Evolutionary conservation across 2,888 invertebrate genomes (phyloP).

Genomic region (Dynastes tityus): DNA sequence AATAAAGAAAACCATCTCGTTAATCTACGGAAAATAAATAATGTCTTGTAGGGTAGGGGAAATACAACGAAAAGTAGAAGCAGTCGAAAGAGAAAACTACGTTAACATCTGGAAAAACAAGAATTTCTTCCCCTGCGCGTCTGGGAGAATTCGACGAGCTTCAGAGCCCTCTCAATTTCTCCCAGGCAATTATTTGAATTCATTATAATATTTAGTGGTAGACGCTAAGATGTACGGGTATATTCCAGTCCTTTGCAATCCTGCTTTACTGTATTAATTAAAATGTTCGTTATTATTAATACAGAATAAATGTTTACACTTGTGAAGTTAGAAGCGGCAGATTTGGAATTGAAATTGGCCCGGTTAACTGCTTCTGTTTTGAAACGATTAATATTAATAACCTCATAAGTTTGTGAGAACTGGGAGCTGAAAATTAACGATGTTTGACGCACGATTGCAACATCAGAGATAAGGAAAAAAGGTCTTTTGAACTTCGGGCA

Average conservation of each 20-base stretch:
- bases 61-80: no score
- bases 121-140: no score
- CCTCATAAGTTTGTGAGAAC: not conserved
- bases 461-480: no score
- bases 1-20: no score
- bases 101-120: no score
- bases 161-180: not conserved
- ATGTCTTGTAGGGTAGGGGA: no score
- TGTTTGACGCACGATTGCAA: no score
- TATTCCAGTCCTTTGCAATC: not conserved
- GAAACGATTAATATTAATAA: slow-evolving; percentile 6
- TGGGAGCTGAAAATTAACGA: no score
- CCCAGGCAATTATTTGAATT: not conserved
- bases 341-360: not conserved
- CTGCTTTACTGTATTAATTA: not conserved
- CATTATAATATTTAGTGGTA: not conserved
- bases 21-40: no score
- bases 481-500: no score
- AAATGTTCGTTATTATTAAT: slow-evolving; percentile 1
- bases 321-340: not conserved
- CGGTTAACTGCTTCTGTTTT: not conserved
- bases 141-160: no score
- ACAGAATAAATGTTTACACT: not conserved
- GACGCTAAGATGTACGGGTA: not conserved
- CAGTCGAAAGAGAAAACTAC: no score